Evolutionary conservation across 2,888 invertebrate genomes (phyloP).

Genomic region (Autographa gamma): DNA sequence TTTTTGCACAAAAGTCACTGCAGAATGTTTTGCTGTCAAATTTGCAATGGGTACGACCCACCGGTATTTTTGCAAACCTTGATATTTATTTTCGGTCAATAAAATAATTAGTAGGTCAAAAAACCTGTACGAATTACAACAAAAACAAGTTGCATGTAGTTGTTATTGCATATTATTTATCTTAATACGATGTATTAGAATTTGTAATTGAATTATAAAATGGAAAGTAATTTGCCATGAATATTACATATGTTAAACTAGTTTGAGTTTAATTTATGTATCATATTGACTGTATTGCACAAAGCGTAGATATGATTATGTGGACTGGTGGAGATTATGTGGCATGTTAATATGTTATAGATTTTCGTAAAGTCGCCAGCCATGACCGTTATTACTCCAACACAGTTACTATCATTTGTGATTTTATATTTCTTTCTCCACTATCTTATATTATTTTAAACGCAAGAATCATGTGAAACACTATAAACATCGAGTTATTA

Average conservation of each 20-base stretch:
- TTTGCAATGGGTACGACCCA: constrained; percentile 20
- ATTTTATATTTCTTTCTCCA: too few species aligned
- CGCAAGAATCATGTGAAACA: too few species aligned
- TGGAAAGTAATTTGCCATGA: neutral
- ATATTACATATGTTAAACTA: neutral
- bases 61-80: constrained; percentile 47
- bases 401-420: too few species aligned
- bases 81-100: constrained; percentile 47
- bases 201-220: constrained; percentile 10
- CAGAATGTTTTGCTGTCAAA: constrained; percentile 30
- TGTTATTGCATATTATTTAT: constrained; percentile 18
- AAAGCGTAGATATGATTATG: neutral
- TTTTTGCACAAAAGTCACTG: neutral
- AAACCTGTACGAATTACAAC: constrained; percentile 43
- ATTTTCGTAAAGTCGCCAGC: too few species aligned
- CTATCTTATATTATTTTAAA: too few species aligned
- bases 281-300: neutral
- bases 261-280: neutral
- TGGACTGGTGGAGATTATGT: too few species aligned
- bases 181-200: constrained; percentile 23
- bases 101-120: constrained; percentile 38
- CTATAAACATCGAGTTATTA: too few species aligned
- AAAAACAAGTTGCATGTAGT: constrained; percentile 22
- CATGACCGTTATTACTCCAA: too few species aligned
- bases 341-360: too few species aligned